phyloP scores from a whole-genome alignment of 2,113 vertebrate species.

The Sinocyclocheilus anophthalmus region DNA sequence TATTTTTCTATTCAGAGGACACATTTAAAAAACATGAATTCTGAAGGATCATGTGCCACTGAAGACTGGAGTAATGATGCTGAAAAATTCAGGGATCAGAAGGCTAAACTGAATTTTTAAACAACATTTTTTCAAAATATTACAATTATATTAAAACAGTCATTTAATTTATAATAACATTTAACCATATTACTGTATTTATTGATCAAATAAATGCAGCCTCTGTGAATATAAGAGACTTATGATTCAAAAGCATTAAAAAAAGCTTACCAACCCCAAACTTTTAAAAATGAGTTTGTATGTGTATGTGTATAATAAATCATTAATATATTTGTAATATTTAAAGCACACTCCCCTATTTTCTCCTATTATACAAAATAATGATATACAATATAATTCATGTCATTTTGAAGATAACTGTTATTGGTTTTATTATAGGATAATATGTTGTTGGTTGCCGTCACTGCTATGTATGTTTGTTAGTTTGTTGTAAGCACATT shows the following conservation, averaged over 20 bases:
- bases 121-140: too few relatives aligned
- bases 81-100: not conserved
- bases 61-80: too few relatives aligned
- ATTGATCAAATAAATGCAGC: not conserved
- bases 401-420: not conserved
- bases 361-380: not conserved
- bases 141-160: not conserved
- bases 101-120: not conserved
- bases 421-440: not conserved
- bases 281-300: not conserved
- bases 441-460: not conserved
- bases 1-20: not conserved
- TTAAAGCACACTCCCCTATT: not conserved
- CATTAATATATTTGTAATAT: not conserved
- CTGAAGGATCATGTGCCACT: not conserved
- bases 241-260: not conserved
- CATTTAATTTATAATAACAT: not conserved
- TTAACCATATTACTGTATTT: not conserved
- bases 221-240: not conserved
- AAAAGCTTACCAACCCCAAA: not conserved
- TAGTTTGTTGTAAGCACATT: not conserved
- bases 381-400: not conserved
- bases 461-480: not conserved
- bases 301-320: not conserved
- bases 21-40: not conserved